Percentiles rank a stretch among this genome's conserved stretches.
phyloP scores from a whole-genome alignment of 2,113 vertebrate species.

The Dromaius novaehollandiae region DNA sequence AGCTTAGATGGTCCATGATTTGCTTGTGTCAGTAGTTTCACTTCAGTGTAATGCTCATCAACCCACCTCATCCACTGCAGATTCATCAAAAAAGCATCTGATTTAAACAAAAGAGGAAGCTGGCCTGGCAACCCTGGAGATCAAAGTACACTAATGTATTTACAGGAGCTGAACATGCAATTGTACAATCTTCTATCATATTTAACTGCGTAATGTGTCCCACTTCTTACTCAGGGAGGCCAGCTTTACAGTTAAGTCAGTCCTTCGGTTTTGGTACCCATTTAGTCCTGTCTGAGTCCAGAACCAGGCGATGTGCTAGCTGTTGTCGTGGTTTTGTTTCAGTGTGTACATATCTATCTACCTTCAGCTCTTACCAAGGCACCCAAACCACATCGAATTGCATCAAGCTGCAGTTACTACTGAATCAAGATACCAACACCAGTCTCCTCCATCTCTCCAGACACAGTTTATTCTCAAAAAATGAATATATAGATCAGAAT shows the following conservation, averaged over 20 bases:
- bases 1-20: conserved; percentile 8
- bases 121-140: conserved; percentile 11
- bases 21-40: conserved; percentile 52
- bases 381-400: neutral
- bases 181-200: accelerated
- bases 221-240: neutral
- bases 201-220: neutral
- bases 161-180: neutral
- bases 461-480: neutral
- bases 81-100: conserved; percentile 34
- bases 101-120: conserved; percentile 5
- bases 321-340: neutral
- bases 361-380: neutral
- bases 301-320: neutral
- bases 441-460: neutral
- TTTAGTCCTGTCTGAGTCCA: neutral
- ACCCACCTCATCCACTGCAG: conserved; percentile 1
- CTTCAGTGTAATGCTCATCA: conserved; percentile 8
- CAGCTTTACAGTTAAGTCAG: neutral
- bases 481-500: neutral
- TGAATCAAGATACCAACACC: neutral
- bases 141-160: conserved; percentile 14
- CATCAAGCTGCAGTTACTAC: neutral
- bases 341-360: neutral
- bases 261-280: neutral